A percentile compares a stretch with the other conserved stretches of the same genome.
These are phyloP conservation scores for Emydura subglobosa DNA, from an alignment of 2,113 vertebrate genomes.

Conservation along the genomic window DNA sequence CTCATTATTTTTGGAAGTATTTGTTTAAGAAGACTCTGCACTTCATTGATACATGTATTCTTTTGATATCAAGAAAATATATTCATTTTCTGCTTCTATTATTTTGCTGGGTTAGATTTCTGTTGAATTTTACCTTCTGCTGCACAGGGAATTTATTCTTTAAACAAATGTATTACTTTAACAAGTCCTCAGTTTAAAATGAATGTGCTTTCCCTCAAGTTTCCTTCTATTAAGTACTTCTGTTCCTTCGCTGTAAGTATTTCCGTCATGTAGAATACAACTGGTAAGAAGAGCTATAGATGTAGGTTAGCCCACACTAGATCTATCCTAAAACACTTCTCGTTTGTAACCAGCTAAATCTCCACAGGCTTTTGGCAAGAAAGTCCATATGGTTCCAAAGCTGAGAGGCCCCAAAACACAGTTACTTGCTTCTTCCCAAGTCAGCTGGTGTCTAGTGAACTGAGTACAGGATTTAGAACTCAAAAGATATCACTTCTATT, in stretches of 20 bases:
- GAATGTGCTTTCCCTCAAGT: constrained; percentile 19
- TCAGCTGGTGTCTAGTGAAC: rapidly evolving
- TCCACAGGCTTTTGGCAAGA: not conserved
- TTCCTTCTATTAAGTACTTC: constrained; percentile 11
- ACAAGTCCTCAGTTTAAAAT: constrained; percentile 12
- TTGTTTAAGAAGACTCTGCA: constrained; percentile 35
- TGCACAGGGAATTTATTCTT: constrained; percentile 24
- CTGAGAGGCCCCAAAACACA: not conserved
- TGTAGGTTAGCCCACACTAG: not conserved
- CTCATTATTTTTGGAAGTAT: not conserved
- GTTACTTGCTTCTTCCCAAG: not conserved
- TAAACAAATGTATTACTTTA: constrained; percentile 21
- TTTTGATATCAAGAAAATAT: constrained; percentile 35
- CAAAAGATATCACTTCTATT: rapidly evolving
- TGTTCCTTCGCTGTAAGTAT: not conserved
- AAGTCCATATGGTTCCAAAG: not conserved
- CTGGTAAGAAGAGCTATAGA: not conserved
- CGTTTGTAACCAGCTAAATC: not conserved
- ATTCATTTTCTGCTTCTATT: constrained; percentile 54
- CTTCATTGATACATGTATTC: constrained; percentile 21
- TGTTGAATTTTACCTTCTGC: constrained; percentile 41
- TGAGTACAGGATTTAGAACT: not conserved
- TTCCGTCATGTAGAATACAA: not conserved
- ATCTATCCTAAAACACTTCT: not conserved
- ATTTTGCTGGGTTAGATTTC: constrained; percentile 37